Conservation (phyloP, 2,113 vertebrate genomes). For the Pomatostomus ruficeps region DNA sequence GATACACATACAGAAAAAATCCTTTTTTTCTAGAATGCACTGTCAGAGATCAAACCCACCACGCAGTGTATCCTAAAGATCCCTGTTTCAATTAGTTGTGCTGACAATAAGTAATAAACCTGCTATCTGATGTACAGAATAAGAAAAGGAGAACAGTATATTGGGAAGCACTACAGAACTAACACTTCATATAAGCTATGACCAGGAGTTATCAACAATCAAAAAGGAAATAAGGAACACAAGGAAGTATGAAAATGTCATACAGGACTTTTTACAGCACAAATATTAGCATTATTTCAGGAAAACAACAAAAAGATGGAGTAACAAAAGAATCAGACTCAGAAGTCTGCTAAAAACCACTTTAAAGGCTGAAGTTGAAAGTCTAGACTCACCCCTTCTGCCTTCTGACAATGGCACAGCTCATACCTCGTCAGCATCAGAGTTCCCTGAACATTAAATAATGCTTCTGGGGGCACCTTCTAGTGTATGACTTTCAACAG, state of each 20-base stretch:
- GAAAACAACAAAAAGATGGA: not conserved
- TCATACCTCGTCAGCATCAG: not conserved
- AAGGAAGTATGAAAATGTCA: not conserved
- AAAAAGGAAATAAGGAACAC: not conserved
- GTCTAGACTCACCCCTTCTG: not conserved
- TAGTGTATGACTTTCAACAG: not conserved
- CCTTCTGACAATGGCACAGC: not conserved
- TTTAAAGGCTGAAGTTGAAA: not conserved
- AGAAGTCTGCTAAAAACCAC: not conserved
- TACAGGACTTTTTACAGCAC: not conserved
- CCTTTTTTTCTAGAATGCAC: not conserved
- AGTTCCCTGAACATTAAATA: not conserved
- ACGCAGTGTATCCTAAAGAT: not conserved
- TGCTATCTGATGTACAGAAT: not conserved
- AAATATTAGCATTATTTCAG: not conserved
- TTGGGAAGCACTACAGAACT: not conserved
- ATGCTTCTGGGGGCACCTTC: not conserved
- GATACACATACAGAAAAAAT: not conserved
- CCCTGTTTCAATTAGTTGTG: not conserved
- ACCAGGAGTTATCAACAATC: not conserved
- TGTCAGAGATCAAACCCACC: not conserved
- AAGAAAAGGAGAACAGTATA: not conserved
- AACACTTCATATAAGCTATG: not conserved
- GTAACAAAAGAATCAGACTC: not conserved
- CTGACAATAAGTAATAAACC: not conserved